Conservation (phyloP, 2,113 vertebrate genomes). For the Ciconia stormi region DNA sequence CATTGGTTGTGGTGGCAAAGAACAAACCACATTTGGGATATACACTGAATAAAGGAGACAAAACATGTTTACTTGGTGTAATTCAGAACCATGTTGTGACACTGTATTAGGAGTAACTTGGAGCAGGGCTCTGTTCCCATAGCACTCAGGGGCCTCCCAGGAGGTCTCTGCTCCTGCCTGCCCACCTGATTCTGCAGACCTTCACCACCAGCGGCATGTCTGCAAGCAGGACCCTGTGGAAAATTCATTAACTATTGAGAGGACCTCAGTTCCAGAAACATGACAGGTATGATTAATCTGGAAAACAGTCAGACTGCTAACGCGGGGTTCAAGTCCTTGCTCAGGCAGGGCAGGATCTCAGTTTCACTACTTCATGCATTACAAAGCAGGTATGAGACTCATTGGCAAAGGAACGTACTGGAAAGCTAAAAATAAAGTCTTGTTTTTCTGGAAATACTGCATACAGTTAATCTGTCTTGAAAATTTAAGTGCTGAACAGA, state of each 20-base stretch:
- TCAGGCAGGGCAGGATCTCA: not conserved
- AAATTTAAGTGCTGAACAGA: not conserved
- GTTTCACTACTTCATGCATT: not conserved
- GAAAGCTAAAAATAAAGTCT: not conserved
- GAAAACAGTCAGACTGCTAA: not conserved
- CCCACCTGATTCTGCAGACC: not conserved
- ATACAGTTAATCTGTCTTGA: not conserved
- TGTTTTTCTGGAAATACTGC: not conserved
- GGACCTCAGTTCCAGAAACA: not conserved
- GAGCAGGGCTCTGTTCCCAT: not conserved
- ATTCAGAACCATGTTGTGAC: not conserved
- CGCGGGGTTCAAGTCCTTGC: not conserved
- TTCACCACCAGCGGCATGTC: not conserved
- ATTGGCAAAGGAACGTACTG: not conserved
- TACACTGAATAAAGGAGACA: not conserved
- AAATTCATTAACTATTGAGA: not conserved
- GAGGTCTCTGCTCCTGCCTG: not conserved
- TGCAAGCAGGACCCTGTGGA: not conserved
- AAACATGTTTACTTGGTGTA: not conserved
- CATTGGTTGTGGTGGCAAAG: not conserved
- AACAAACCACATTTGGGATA: not conserved
- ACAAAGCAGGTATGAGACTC: not conserved
- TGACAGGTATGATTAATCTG: not conserved
- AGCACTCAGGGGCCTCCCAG: not conserved
- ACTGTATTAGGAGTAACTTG: not conserved